phyloP scores from a whole-genome alignment of 1,140 invertebrate genomes.

The Megalonaias nervosa region DNA sequence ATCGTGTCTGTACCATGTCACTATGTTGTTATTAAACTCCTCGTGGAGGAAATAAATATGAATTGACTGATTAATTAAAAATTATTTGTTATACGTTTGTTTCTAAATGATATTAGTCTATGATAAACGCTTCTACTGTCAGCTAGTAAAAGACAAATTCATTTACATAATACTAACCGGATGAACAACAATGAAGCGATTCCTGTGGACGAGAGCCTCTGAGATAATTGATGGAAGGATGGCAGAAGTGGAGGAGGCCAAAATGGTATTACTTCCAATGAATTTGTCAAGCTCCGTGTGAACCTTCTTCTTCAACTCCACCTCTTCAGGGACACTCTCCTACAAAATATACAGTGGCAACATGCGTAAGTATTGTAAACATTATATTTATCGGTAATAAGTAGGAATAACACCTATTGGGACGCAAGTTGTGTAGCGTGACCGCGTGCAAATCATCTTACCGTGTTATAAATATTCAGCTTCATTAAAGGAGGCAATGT shows the following conservation, averaged over 20 bases:
- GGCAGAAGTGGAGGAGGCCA: conserved; percentile 92
- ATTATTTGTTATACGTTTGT: too few species aligned
- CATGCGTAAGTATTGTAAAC: neutral
- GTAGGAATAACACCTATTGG: neutral
- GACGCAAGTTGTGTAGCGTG: neutral
- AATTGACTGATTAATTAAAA: too few species aligned
- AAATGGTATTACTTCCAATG: conserved; percentile 67
- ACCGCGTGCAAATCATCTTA: neutral
- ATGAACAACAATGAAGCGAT: conserved; percentile 86
- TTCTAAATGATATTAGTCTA: too few species aligned
- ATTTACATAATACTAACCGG: conserved; percentile 75
- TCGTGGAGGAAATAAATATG: too few species aligned
- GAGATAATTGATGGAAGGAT: conserved; percentile 88
- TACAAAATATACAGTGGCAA: conserved; percentile 3
- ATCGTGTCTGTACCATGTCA: too few species aligned
- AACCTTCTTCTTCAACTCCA: conserved; percentile 86
- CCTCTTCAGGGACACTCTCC: conserved; percentile 85
- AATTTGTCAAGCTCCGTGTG: conserved; percentile 81
- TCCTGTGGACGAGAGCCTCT: conserved; percentile 82
- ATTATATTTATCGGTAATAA: neutral
- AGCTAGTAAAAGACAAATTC: too few species aligned
- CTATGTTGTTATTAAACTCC: too few species aligned
- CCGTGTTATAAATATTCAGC: neutral
- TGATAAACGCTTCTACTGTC: too few species aligned
- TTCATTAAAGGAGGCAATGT: neutral